Base-by-base conservation (phyloP, 2,888 invertebrate species). In the Parochlus steinenii region DNA sequence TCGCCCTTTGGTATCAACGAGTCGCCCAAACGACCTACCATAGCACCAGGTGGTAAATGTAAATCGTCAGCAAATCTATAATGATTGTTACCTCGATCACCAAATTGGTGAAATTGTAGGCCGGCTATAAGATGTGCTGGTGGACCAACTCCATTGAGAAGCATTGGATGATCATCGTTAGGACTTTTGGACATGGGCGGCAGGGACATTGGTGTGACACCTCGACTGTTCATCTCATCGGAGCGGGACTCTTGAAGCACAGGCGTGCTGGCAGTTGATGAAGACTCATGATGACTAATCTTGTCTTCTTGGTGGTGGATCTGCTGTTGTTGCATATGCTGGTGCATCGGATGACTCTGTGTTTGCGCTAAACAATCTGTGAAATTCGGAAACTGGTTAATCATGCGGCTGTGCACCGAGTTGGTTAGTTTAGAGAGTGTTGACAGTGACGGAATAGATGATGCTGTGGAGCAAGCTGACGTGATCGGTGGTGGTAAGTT, bases 1-100 rank as follows among this genome's bases (percentile, higher is more conserved):
- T 87, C 87, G 34, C 86, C 85, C 52, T 89, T 89, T 17, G 87
- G 87, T 47, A 89, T 87, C 35, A 87, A 69, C 7, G 86, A 86
- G 49, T 86, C 86, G n/a, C 85, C 85, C 33, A 85, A 64, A 3
- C 85, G 67, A 6, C 82, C 80, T 34, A 81, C 81, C 63, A 85
- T 80, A 2, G 82, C 78, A 24, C 82, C 81, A 3, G 82, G 80
- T 7, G 76, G 74, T 46, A 76, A 56, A 4, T 80, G 79, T 55
- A 80, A 65, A 49, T 83, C 80, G 44, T 86, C 85, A 38, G 81
- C 81, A 58, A 85, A 86, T 42, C 85, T 69, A 62, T 81, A 86
- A 36, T 75, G 71, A 39, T 74, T 71, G 39, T 74, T 71, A 29
- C 79, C 67, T 45, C 80, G 77, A 34, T 83, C 83, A 50, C 82